Evolutionary conservation across 2,888 invertebrate genomes (phyloP).

Genomic region (Xestia rhomboidea): DNA sequence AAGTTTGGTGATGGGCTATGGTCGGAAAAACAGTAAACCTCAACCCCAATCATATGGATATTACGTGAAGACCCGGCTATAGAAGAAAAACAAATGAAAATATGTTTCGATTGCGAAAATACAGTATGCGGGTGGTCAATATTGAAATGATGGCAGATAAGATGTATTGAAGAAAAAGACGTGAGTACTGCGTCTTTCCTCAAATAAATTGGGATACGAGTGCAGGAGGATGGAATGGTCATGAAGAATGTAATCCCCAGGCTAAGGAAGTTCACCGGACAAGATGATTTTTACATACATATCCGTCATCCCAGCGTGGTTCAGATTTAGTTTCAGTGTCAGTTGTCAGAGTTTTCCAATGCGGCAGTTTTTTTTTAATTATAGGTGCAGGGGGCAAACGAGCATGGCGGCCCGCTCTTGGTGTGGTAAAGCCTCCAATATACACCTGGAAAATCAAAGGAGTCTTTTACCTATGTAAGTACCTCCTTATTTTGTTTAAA

Average conservation of each 20-base stretch:
- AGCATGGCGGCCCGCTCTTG: constrained; percentile 29
- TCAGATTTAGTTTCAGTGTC: constrained; percentile 28
- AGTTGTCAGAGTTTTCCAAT: constrained; percentile 13
- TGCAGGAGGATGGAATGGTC: background rate
- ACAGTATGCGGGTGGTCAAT: too few relatives aligned
- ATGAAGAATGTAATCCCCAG: constrained; percentile 3
- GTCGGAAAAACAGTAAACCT: background rate
- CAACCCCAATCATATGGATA: background rate
- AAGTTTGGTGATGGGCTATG: background rate
- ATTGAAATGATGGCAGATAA: background rate
- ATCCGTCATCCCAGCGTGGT: constrained; percentile 47
- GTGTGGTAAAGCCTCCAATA: constrained; percentile 37
- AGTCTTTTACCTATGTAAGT: constrained; percentile 19
- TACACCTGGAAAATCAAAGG: constrained; percentile 46
- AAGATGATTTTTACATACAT: constrained; percentile 44
- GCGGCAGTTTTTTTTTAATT: constrained; percentile 41
- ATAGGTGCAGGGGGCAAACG: constrained; percentile 33
- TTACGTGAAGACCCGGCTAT: constrained; percentile 1
- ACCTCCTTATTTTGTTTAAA: background rate
- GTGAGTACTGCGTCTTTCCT: background rate
- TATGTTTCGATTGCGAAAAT: background rate
- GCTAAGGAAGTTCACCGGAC: constrained; percentile 23
- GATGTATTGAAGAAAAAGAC: background rate
- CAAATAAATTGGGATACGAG: background rate
- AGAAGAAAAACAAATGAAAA: background rate